phyloP scores from a whole-genome alignment of 2,113 vertebrate genomes.

The Macquaria australasica region DNA sequence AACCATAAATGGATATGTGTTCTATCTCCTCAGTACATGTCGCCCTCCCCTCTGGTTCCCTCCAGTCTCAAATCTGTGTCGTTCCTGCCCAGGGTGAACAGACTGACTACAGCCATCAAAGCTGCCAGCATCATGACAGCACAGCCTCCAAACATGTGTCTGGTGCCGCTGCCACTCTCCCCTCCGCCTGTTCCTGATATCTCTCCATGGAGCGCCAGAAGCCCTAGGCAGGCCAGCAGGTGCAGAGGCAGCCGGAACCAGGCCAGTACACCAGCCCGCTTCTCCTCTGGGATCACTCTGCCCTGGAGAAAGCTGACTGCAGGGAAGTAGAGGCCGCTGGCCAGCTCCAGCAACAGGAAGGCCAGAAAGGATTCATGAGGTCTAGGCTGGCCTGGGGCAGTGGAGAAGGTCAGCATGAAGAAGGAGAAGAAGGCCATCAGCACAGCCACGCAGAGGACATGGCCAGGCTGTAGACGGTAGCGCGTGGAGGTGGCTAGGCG shows the following conservation, averaged over 20 bases:
- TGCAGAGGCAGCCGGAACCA: constrained; percentile 94
- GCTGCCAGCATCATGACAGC: constrained; percentile 90
- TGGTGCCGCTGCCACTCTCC: constrained; percentile 88
- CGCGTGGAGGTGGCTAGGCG: constrained; percentile 89
- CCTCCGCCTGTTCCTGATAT: constrained; percentile 88
- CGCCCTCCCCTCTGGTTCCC: constrained; percentile 79
- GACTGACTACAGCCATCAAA: constrained; percentile 89
- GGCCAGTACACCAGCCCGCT: constrained; percentile 87
- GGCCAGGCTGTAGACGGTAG: constrained; percentile 91
- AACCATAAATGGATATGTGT: not conserved
- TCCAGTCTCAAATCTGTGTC: constrained; percentile 89
- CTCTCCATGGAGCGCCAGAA: constrained; percentile 91
- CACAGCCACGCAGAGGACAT: constrained; percentile 90
- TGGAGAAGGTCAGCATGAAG: constrained; percentile 95
- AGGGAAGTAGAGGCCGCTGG: constrained; percentile 94
- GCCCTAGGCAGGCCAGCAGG: constrained; percentile 90
- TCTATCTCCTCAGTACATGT: constrained; percentile 61
- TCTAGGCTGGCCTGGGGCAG: constrained; percentile 88
- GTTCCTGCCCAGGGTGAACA: constrained; percentile 89
- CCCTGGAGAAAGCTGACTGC: constrained; percentile 92
- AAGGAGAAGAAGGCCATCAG: constrained; percentile 93
- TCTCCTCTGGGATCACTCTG: constrained; percentile 91
- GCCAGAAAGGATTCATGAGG: constrained; percentile 92
- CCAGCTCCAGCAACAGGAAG: constrained; percentile 92
- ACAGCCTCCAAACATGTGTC: constrained; percentile 93